phyloP scores from a whole-genome alignment of 1,140 invertebrate genomes.

The Plutomurus gul region DNA sequence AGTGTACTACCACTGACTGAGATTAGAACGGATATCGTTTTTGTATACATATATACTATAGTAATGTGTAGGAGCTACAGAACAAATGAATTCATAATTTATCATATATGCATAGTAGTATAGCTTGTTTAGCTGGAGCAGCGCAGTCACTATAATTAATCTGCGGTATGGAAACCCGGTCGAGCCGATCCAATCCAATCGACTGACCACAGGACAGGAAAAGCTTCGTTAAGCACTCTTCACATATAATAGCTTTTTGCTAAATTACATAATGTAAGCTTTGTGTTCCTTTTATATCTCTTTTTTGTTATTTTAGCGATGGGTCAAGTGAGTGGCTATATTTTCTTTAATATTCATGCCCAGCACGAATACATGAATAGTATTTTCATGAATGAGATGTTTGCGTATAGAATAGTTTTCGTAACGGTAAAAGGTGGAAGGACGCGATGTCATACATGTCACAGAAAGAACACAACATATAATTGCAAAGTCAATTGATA shows the following conservation, averaged over 20 bases:
- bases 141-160: no score
- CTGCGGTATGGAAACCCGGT: background rate
- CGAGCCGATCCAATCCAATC: background rate
- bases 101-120: no score
- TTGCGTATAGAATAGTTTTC: background rate
- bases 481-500: constrained; percentile 21
- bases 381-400: background rate
- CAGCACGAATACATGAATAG: no score
- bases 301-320: background rate
- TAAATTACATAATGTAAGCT: constrained; percentile 12
- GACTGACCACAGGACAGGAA: constrained; percentile 1
- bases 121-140: no score
- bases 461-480: background rate
- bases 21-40: background rate
- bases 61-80: no score
- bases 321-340: no score
- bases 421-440: background rate
- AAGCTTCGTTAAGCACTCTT: constrained; percentile 9
- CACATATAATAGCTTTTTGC: background rate
- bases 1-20: background rate
- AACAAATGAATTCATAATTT: no score
- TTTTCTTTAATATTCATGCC: no score
- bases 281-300: background rate
- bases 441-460: background rate
- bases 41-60: no score